Evolutionary conservation across 2,888 invertebrate species (phyloP).

Genomic region (Plagiodera versicolora): DNA sequence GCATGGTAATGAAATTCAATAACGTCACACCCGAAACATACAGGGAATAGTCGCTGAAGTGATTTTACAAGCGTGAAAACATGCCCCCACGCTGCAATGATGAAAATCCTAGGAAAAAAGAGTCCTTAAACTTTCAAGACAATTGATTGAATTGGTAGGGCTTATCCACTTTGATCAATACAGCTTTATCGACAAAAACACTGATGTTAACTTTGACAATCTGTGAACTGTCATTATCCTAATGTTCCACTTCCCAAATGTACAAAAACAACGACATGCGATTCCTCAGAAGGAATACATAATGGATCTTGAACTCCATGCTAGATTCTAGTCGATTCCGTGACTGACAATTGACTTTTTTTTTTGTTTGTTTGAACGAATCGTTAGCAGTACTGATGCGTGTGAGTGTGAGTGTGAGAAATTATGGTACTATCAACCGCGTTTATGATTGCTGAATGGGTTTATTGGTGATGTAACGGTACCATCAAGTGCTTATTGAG

Average conservation of each 20-base stretch:
- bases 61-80: too few relatives aligned
- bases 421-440: constrained; percentile 6
- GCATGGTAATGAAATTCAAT: too few relatives aligned
- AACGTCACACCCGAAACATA: too few relatives aligned
- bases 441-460: constrained; percentile 2
- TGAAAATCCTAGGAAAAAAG: too few relatives aligned
- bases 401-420: not conserved
- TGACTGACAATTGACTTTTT: not conserved
- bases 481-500: not conserved
- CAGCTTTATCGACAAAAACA: not conserved
- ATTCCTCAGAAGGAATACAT: not conserved
- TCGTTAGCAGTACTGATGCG: not conserved
- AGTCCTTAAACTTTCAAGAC: too few relatives aligned
- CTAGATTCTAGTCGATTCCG: not conserved
- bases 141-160: too few relatives aligned
- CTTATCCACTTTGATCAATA: too few relatives aligned
- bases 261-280: not conserved
- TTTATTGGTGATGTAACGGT: not conserved
- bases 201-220: not conserved
- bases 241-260: not conserved
- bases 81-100: too few relatives aligned
- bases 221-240: not conserved
- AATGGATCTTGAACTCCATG: not conserved
- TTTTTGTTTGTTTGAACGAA: not conserved
- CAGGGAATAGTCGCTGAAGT: too few relatives aligned